phyloP scores from a whole-genome alignment of 2,797 vertebrate genomes.

The Choloepus didactylus region DNA sequence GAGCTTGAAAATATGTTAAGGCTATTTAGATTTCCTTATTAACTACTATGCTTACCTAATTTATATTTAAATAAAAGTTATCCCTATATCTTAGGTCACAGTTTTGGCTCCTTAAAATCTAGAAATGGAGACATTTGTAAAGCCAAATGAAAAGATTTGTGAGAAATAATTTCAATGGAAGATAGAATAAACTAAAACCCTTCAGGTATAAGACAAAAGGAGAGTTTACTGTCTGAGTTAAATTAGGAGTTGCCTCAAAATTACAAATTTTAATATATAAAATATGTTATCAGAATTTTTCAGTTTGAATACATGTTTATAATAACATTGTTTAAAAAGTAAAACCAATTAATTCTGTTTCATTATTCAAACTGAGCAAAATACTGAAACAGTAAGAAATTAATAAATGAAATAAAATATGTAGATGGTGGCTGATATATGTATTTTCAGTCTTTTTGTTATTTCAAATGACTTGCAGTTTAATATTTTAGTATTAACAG shows the following conservation, averaged over 20 bases:
- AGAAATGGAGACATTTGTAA: neutral
- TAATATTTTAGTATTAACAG: slow-evolving; percentile 67
- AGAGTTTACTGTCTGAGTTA: slow-evolving; percentile 24
- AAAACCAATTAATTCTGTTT: slow-evolving; percentile 67
- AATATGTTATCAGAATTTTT: slow-evolving; percentile 16
- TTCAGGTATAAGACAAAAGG: neutral
- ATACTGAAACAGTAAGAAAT: slow-evolving; percentile 46
- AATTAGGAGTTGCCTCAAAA: slow-evolving; percentile 50
- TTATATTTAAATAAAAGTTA: slow-evolving; percentile 55
- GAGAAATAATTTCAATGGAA: slow-evolving; percentile 49
- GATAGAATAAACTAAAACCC: neutral
- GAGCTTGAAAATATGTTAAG: slow-evolving; percentile 48
- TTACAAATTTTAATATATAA: slow-evolving; percentile 43
- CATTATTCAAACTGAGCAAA: slow-evolving; percentile 53
- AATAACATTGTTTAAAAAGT: slow-evolving; percentile 57
- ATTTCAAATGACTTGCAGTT: slow-evolving; percentile 69
- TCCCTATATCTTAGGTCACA: slow-evolving; percentile 53
- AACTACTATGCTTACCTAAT: neutral
- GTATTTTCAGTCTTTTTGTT: slow-evolving; percentile 33
- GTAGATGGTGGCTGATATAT: slow-evolving; percentile 67
- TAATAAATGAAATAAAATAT: slow-evolving; percentile 57
- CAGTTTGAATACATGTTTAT: slow-evolving; percentile 44
- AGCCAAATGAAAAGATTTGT: slow-evolving; percentile 37
- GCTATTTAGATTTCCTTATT: neutral
- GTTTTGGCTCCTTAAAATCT: slow-evolving; percentile 32